A percentile compares a stretch with the other conserved stretches of the same genome.
Evolutionary conservation across 1,140 invertebrate species (phyloP).

Genomic region (Drosophila funebris): DNA sequence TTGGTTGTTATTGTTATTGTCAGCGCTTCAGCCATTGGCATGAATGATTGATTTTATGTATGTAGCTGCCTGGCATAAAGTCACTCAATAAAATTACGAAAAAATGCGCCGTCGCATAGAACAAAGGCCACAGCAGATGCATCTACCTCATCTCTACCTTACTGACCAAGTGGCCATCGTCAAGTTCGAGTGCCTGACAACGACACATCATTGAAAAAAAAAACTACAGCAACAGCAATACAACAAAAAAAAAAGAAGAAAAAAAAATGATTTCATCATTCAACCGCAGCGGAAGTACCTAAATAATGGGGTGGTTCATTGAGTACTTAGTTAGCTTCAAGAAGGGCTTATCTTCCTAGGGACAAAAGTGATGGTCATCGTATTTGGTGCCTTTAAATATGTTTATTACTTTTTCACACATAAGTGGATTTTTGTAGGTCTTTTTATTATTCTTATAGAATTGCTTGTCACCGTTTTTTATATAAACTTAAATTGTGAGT

Average conservation of each 20-base stretch:
- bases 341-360: neutral
- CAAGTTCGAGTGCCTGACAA: constrained; percentile 55
- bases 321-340: constrained; percentile 24
- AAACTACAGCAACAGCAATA: constrained; percentile 12
- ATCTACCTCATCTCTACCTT: constrained; percentile 56
- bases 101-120: constrained; percentile 73
- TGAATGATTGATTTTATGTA: constrained; percentile 79
- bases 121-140: constrained; percentile 73
- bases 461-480: too few species aligned
- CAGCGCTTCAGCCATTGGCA: constrained; percentile 20
- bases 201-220: constrained; percentile 44
- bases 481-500: too few species aligned
- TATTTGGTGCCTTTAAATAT: constrained; percentile 14
- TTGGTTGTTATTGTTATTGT: constrained; percentile 27
- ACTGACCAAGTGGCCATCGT: constrained; percentile 69
- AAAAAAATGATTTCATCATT: constrained; percentile 58
- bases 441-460: too few species aligned
- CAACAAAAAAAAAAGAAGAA: constrained; percentile 19
- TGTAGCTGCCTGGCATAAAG: constrained; percentile 76
- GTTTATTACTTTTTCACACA: neutral
- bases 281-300: constrained; percentile 34
- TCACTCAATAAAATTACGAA: constrained; percentile 81
- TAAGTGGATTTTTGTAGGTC: neutral
- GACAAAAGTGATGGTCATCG: constrained; percentile 10
- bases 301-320: constrained; percentile 40